phyloP scores from a whole-genome alignment of 2,888 invertebrate genomes.

The Conistra vaccinii region DNA sequence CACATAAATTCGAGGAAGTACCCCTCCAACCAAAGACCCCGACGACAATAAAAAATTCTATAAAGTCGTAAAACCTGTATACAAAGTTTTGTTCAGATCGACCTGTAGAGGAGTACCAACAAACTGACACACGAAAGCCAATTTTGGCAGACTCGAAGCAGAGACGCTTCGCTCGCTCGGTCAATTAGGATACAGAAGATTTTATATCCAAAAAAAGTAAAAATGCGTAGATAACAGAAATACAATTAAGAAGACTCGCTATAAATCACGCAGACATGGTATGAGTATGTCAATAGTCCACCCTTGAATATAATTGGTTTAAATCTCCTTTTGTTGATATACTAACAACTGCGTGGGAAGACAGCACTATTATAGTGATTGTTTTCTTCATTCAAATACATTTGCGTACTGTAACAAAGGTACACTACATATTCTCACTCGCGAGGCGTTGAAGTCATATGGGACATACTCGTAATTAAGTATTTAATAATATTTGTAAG shows the following conservation, averaged over 20 bases:
- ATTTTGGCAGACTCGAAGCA: too few relatives aligned
- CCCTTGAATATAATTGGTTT: slow-evolving; percentile 54
- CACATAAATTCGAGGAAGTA: too few relatives aligned
- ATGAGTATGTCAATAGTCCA: slow-evolving; percentile 38
- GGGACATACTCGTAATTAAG: slow-evolving; percentile 9
- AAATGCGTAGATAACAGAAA: slow-evolving; percentile 3
- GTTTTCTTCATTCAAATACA: slow-evolving; percentile 26
- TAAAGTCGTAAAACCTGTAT: too few relatives aligned
- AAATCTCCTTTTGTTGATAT: slow-evolving; percentile 45
- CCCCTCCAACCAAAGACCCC: too few relatives aligned
- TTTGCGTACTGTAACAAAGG: not conserved
- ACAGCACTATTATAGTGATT: slow-evolving; percentile 7
- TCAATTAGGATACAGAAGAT: not conserved
- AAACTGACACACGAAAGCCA: too few relatives aligned
- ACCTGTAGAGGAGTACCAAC: too few relatives aligned
- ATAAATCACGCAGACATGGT: slow-evolving; percentile 24
- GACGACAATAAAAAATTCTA: too few relatives aligned
- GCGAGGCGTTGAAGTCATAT: slow-evolving; percentile 38
- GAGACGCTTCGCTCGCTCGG: too few relatives aligned
- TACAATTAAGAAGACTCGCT: not conserved
- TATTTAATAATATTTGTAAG: slow-evolving; percentile 32
- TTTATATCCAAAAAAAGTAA: not conserved
- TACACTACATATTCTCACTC: slow-evolving; percentile 23
- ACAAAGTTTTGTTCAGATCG: too few relatives aligned
- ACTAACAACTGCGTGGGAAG: slow-evolving; percentile 25